A percentile compares a stretch with the other conserved stretches of the same genome.
phyloP scores from a whole-genome alignment of 2,888 invertebrate species.

The Chrysolina americana region DNA sequence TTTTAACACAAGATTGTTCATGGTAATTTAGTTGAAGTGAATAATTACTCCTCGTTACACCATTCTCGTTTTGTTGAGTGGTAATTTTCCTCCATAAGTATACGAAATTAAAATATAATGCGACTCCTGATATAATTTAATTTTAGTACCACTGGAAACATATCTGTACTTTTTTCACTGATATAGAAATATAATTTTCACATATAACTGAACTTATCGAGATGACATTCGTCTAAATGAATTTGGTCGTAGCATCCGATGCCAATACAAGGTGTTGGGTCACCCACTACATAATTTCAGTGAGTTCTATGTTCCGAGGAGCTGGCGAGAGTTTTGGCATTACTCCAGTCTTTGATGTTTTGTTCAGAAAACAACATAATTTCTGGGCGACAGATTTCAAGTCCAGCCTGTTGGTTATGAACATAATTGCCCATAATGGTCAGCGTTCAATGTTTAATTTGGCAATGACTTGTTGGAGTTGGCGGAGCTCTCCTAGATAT shows the following conservation, averaged over 20 bases:
- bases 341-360: conserved; percentile 36
- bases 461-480: conserved; percentile 60
- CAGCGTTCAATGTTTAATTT: conserved; percentile 63
- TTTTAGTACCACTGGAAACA: too few species aligned
- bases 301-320: background rate
- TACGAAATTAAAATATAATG: too few species aligned
- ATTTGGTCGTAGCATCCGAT: background rate
- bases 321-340: conserved; percentile 27
- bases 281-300: background rate
- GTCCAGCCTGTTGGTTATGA: conserved; percentile 40
- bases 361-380: conserved; percentile 26
- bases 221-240: background rate
- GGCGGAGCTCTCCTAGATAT: conserved; percentile 56
- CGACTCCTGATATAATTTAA: too few species aligned
- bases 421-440: conserved; percentile 64
- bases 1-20: too few species aligned
- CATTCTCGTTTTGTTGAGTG: too few species aligned
- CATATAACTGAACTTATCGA: too few species aligned
- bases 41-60: too few species aligned
- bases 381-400: conserved; percentile 38
- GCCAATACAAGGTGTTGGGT: background rate
- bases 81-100: too few species aligned
- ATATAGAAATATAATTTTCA: too few species aligned
- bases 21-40: too few species aligned
- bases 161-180: too few species aligned